Evolutionary conservation across 2,888 invertebrate species (phyloP).

Genomic region (Cosmia pyralina): DNA sequence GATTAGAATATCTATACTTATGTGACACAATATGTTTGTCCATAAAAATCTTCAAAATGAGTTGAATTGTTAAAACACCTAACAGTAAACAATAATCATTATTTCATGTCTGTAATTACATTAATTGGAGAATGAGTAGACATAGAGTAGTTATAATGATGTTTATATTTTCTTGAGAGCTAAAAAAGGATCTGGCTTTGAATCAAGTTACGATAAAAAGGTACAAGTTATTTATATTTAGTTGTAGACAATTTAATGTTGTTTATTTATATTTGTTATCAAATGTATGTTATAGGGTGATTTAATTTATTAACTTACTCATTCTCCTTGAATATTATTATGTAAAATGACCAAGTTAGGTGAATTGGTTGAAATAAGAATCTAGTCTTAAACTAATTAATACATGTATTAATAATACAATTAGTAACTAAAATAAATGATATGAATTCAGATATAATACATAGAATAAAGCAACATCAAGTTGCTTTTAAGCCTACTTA

Average conservation of each 20-base stretch:
- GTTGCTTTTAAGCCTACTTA: constrained; percentile 62
- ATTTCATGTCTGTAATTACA: constrained; percentile 29
- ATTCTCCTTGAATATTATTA: constrained; percentile 44
- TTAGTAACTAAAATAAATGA: constrained; percentile 58
- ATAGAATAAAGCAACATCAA: constrained; percentile 46
- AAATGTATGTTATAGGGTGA: constrained; percentile 10
- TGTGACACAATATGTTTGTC: constrained; percentile 53
- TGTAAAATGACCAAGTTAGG: constrained; percentile 40
- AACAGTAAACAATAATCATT: constrained; percentile 17
- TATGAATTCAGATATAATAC: constrained; percentile 62
- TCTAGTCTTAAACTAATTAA: constrained; percentile 59
- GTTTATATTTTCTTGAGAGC: constrained; percentile 20
- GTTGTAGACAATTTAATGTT: constrained; percentile 43
- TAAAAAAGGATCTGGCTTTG: neutral
- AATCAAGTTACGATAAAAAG: constrained; percentile 18
- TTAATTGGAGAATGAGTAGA: constrained; percentile 43
- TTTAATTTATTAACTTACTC: constrained; percentile 26
- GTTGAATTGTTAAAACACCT: constrained; percentile 31
- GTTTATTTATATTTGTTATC: constrained; percentile 54
- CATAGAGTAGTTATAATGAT: neutral
- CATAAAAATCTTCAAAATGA: constrained; percentile 53
- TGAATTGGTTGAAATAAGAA: constrained; percentile 56
- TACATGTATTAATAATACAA: constrained; percentile 56
- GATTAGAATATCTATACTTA: constrained; percentile 59
- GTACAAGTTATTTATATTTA: constrained; percentile 29